These are phyloP conservation scores for Hydropsyche tenuis DNA, from an alignment of 1,140 invertebrate species.

Conservation along the genomic window DNA sequence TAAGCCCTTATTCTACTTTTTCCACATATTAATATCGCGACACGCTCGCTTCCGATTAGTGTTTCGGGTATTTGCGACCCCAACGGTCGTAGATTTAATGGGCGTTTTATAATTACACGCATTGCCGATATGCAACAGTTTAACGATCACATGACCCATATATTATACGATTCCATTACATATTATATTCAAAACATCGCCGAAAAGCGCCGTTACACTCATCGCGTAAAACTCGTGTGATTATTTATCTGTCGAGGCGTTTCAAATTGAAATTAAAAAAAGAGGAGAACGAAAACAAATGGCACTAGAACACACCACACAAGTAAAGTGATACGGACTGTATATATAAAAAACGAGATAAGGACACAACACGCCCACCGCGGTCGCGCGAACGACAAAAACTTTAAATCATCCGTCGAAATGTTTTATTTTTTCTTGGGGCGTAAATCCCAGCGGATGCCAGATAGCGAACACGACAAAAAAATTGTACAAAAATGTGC, in stretches of 20 bases:
- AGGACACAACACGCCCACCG: slow-evolving; percentile 32
- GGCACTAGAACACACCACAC: slow-evolving; percentile 35
- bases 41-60: too few relatives aligned
- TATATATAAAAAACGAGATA: slow-evolving; percentile 17
- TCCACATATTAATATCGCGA: too few relatives aligned
- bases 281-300: slow-evolving; percentile 25
- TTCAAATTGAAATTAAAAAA: background rate
- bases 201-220: too few relatives aligned
- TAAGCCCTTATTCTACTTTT: too few relatives aligned
- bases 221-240: background rate
- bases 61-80: too few relatives aligned
- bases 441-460: slow-evolving; percentile 33
- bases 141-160: too few relatives aligned
- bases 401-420: slow-evolving; percentile 40
- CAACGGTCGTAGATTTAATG: too few relatives aligned
- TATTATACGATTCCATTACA: too few relatives aligned
- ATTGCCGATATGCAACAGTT: too few relatives aligned
- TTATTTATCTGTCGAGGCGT: slow-evolving; percentile 33
- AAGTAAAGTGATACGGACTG: slow-evolving; percentile 37
- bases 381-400: slow-evolving; percentile 9
- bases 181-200: too few relatives aligned
- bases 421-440: slow-evolving; percentile 41
- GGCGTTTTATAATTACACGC: too few relatives aligned
- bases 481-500: too few relatives aligned
- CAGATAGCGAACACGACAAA: slow-evolving; percentile 29